Conservation (phyloP, 2,797 vertebrate species). For the Scolopax rusticola region DNA sequence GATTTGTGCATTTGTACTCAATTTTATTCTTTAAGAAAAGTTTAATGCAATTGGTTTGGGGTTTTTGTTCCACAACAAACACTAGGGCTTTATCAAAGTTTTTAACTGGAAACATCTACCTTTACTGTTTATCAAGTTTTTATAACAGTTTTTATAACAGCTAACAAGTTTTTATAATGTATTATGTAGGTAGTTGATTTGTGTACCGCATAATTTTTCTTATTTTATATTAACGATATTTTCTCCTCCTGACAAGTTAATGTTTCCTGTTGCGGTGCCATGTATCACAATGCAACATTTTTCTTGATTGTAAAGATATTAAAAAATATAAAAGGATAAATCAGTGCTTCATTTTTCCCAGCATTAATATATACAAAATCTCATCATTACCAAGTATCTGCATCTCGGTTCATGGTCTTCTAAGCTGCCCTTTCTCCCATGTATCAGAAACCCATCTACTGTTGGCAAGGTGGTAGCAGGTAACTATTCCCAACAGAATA, state of each 20-base stretch:
- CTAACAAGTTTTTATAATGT: neutral
- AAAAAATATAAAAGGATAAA: neutral
- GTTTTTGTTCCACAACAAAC: neutral
- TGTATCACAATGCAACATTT: neutral
- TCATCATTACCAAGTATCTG: neutral
- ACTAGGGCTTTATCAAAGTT: constrained; percentile 47
- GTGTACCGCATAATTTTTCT: constrained; percentile 20
- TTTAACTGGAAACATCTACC: constrained; percentile 43
- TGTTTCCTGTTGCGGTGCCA: neutral
- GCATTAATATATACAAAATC: neutral
- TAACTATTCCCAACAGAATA: neutral
- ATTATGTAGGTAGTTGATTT: constrained; percentile 1
- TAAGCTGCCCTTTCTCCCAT: neutral
- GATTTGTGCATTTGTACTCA: constrained; percentile 48
- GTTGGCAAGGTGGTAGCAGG: neutral
- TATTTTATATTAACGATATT: constrained; percentile 37
- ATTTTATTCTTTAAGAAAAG: constrained; percentile 49
- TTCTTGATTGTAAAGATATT: neutral
- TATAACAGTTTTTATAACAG: neutral
- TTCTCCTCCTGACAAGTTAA: neutral
- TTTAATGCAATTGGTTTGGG: constrained; percentile 28
- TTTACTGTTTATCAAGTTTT: constrained; percentile 45
- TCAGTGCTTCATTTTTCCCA: neutral
- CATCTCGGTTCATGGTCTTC: neutral
- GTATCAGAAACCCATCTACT: neutral